Base-by-base conservation (phyloP, 2,888 invertebrate species). In the Dioctria linearis region DNA sequence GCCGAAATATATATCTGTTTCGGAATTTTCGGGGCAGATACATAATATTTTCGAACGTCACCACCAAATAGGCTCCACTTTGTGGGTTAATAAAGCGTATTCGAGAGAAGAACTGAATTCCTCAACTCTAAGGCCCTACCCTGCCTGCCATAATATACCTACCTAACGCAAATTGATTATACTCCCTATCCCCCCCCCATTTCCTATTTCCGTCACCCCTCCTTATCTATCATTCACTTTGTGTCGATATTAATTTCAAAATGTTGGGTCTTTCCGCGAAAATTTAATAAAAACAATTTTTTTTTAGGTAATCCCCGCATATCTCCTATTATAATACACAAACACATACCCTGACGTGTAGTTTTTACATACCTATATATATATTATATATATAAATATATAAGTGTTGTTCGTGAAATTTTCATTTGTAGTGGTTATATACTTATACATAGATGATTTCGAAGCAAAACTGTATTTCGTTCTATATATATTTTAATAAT, bases 81-180 rank as follows among this genome's bases (percentile, higher is more conserved):
- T 65, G 63, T 78, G 78, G 63, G 78, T 61, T 78, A 65, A 78
- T 78, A 78, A 78, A 78, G 78, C 65, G 51, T 65, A 51, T 25
- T 25, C 25, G 25, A 25, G 25, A 25, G 51, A 71, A 40, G 51
- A 78, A 54, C 73, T 54, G 71, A 73, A 73, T 73, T 73, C 42
- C 46, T 40, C 46, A 25, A 25, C n/a, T 61, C 42, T 75, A 11
- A 11, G 39, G 54, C 51, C 25, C 25, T 25, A 25, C 25, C 25
- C 25, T 25, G 25, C 25, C 25, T 25, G 25, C 25, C 25, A 25
- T 25, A 25, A 25, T 25, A 25, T 25, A 25, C 25, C 25, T 25
- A 25, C 25, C 25, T 25, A 25, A 25, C 25, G 25, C 25, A 25
- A 25, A 25, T 25, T 25, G 25, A 25, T 25, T 25, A 25, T 25